These are phyloP conservation scores for Larimichthys crocea DNA, from an alignment of 2,113 vertebrate genomes.

Conservation along the genomic window DNA sequence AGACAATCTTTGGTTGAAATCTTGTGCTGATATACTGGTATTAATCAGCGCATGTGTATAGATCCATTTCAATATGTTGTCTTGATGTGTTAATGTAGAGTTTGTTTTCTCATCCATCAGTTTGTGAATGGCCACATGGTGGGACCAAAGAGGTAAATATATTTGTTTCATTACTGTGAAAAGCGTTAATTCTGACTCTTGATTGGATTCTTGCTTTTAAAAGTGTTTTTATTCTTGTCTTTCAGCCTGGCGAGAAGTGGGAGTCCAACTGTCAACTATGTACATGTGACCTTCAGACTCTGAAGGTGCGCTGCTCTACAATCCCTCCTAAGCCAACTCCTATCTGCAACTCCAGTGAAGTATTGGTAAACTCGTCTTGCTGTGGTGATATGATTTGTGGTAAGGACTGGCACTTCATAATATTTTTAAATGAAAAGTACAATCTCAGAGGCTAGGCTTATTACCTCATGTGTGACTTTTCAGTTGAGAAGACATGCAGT, in stretches of 20 bases:
- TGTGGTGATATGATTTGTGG: constrained; percentile 69
- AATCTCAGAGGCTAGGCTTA: background rate
- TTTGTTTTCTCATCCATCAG: constrained; percentile 52
- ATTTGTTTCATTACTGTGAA: background rate
- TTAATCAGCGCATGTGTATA: background rate
- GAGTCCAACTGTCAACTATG: constrained; percentile 75
- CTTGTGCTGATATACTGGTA: background rate
- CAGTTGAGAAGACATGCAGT: constrained; percentile 79
- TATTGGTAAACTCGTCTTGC: constrained; percentile 58
- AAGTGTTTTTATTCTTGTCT: background rate
- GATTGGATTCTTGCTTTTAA: background rate
- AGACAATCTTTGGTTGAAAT: background rate
- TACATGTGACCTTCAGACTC: constrained; percentile 74
- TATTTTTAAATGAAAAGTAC: background rate
- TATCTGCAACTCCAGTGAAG: constrained; percentile 33
- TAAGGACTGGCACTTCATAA: constrained; percentile 42
- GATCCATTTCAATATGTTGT: background rate
- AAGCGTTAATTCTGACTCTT: background rate
- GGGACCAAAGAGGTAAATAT: constrained; percentile 70
- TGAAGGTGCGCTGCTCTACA: constrained; percentile 63
- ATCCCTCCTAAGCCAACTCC: background rate
- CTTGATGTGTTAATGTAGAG: background rate
- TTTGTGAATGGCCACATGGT: constrained; percentile 78
- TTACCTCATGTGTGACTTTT: constrained; percentile 22
- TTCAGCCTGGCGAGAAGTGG: constrained; percentile 79